Base-by-base conservation (phyloP, 2,888 invertebrate species). In the Nipponacmea schrenckii region DNA sequence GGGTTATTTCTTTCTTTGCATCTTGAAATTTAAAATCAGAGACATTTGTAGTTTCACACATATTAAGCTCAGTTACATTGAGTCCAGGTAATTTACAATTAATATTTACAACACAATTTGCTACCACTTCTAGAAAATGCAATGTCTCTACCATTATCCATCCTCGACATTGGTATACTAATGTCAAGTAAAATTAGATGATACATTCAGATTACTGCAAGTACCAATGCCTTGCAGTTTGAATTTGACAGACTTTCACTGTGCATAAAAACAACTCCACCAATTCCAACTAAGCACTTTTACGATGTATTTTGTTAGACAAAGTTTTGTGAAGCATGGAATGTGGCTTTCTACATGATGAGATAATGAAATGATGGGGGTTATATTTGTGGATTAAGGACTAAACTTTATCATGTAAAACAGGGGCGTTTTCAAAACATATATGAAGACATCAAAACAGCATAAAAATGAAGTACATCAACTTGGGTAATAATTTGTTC, bases 371-470 rank as follows among this genome's bases (percentile, higher is more conserved):
- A 24, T 20, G 56, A 56, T 56, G 56, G 24, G 20, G 20, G 24
- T 56, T 14, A 56, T 24, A 56, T 20, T 56, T 56, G 20, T 56
- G 20, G 20, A 56, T 56, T 24, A 56, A 56, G 24, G 20, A 24
- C 20, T 12, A 24, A 20, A 56, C n/a, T 24, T 20, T 12, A 56
- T 24, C 20, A 56, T 56, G 24, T 56, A 24, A 20, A 56, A 39
- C 39, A 39, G 39, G 31, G 39, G 39, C 39, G 39, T 24, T 56
- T 48, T 56, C 24, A 24, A 20, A 56, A 24, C 24, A 20, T 56
- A 50, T 50, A 24, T 56, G 56, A 56, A 56, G 56, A 56, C 56
- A 56, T 56, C 56, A 56, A 39, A 39, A 56, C 56, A 56, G 56
- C 56, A 56, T 56, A 56, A 56, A 56, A 56, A 24, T 56, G 20